Evolutionary conservation across 2,113 vertebrate species (phyloP).

Genomic region (Lasiurus cinereus): DNA sequence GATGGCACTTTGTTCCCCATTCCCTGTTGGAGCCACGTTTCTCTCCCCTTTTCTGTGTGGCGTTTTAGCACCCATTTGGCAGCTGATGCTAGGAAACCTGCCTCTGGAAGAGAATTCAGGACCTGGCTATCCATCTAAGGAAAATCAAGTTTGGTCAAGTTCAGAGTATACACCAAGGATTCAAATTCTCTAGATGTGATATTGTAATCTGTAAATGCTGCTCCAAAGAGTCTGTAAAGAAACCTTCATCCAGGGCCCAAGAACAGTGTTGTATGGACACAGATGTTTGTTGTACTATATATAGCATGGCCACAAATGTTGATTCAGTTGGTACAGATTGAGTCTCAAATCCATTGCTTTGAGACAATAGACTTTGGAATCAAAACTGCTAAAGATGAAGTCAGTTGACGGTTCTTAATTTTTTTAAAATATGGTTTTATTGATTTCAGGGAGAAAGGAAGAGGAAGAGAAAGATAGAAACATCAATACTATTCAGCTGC

Average conservation of each 20-base stretch:
- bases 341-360: conserved; percentile 89
- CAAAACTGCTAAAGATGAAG: no score
- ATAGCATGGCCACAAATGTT: conserved; percentile 87
- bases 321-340: conserved; percentile 89
- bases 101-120: conserved; percentile 88
- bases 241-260: conserved; percentile 88
- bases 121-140: conserved; percentile 87
- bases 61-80: conserved; percentile 89
- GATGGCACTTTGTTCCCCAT: conserved; percentile 89
- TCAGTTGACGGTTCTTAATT: conserved; percentile 76
- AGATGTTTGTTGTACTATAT: conserved; percentile 88
- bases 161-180: conserved; percentile 87
- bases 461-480: no score
- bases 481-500: no score
- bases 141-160: conserved; percentile 89
- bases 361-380: conserved; percentile 86
- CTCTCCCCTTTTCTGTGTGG: conserved; percentile 88
- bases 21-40: conserved; percentile 89
- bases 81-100: conserved; percentile 88
- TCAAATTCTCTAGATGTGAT: conserved; percentile 89
- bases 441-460: no score
- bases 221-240: conserved; percentile 89
- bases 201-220: conserved; percentile 89
- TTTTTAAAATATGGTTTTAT: no score
- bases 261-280: conserved; percentile 87